A percentile compares a stretch with the other conserved stretches of the same genome.
Evolutionary conservation across 1,140 invertebrate species (phyloP).

Genomic region (Hypsibius dujardini): DNA sequence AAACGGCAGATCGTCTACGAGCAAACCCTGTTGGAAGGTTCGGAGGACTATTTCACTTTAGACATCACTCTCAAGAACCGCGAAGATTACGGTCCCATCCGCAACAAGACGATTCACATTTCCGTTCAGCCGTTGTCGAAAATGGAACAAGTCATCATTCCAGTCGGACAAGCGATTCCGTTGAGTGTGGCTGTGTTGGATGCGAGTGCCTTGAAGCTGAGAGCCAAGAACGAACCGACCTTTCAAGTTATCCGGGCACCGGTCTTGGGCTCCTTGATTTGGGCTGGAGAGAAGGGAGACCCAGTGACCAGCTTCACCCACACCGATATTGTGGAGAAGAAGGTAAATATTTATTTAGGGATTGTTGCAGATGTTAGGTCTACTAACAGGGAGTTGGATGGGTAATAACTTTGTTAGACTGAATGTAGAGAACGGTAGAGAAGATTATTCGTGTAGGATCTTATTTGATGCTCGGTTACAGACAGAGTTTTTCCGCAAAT

Average conservation of each 20-base stretch:
- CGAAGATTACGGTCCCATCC: not conserved
- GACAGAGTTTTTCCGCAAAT: too few relatives aligned
- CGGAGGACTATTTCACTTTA: conserved; percentile 4
- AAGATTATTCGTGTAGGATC: too few relatives aligned
- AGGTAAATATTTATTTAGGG: too few relatives aligned
- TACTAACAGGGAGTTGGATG: too few relatives aligned
- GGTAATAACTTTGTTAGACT: too few relatives aligned
- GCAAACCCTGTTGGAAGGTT: not conserved
- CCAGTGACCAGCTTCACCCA: not conserved
- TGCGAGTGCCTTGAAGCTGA: not conserved
- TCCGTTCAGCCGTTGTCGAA: not conserved
- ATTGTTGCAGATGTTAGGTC: too few relatives aligned
- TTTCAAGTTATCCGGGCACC: not conserved
- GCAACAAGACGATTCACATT: conserved; percentile 2
- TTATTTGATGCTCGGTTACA: too few relatives aligned
- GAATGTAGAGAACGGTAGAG: too few relatives aligned
- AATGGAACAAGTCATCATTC: not conserved
- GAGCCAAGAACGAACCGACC: not conserved
- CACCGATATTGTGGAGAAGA: not conserved
- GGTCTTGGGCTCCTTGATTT: not conserved
- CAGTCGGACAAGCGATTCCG: not conserved
- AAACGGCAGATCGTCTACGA: not conserved
- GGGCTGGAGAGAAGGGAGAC: not conserved
- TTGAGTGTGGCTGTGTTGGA: not conserved
- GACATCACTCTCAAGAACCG: not conserved